phyloP scores from a whole-genome alignment of 2,888 invertebrate species.

The Isoperla grammatica region DNA sequence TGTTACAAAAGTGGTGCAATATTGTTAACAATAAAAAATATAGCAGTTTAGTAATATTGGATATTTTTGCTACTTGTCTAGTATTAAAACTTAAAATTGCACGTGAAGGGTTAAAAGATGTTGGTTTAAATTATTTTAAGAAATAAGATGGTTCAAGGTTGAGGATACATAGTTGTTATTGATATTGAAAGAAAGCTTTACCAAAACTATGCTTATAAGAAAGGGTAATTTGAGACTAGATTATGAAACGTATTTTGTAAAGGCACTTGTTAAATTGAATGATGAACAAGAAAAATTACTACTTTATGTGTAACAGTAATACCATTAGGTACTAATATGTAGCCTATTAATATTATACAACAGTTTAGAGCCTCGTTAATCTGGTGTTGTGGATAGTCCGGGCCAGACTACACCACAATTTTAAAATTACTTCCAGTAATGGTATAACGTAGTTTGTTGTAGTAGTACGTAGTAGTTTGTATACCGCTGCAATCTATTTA shows the following conservation, averaged over 20 bases:
- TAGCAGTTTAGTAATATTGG: no score
- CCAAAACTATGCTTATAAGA: not conserved
- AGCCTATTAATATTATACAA: not conserved
- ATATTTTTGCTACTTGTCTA: not conserved
- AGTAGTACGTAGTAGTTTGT: no score
- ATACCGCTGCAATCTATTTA: no score
- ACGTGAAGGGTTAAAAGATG: not conserved
- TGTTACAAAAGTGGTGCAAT: no score
- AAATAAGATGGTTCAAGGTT: no score
- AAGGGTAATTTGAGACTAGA: not conserved
- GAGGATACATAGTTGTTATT: not conserved
- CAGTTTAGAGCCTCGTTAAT: no score
- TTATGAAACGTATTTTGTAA: not conserved
- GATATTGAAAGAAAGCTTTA: constrained; percentile 1
- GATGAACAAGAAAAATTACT: not conserved
- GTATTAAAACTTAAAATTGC: not conserved
- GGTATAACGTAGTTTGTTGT: no score
- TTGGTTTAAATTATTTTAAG: not conserved
- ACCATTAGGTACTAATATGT: not conserved
- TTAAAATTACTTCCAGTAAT: no score
- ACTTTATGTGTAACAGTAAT: not conserved
- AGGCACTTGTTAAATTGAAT: not conserved
- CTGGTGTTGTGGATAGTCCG: no score
- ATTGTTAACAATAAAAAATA: no score
- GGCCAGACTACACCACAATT: no score